Evolutionary conservation across 2,888 invertebrate genomes (phyloP).

Genomic region (Phasia obesa): DNA sequence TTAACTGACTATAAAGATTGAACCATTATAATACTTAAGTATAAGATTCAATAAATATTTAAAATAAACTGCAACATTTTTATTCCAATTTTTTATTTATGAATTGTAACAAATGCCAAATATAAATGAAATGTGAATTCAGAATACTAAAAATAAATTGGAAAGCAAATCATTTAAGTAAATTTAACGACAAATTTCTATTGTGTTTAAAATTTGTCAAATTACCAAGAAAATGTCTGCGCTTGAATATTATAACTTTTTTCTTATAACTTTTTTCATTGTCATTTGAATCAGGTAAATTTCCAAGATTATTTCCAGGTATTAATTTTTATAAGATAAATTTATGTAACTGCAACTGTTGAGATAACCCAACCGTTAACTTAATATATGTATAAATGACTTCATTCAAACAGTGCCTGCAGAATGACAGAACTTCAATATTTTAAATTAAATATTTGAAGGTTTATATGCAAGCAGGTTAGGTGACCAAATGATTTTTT

Average conservation of each 20-base stretch:
- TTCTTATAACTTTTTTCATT: constrained; percentile 24
- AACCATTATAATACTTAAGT: constrained; percentile 62
- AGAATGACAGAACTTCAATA: too few relatives aligned
- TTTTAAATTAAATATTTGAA: too few relatives aligned
- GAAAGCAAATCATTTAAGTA: constrained; percentile 52
- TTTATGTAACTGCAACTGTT: too few relatives aligned
- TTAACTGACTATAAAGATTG: constrained; percentile 70
- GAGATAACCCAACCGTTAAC: too few relatives aligned
- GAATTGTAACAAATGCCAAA: constrained; percentile 51
- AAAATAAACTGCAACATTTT: constrained; percentile 59
- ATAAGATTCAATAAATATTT: not conserved
- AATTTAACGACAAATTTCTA: constrained; percentile 48
- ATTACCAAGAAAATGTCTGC: constrained; percentile 16
- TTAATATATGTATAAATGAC: too few relatives aligned
- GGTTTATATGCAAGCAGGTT: too few relatives aligned
- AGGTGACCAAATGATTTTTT: too few relatives aligned
- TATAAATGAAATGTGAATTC: constrained; percentile 63
- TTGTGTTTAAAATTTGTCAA: constrained; percentile 59
- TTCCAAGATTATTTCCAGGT: not conserved
- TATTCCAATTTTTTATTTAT: constrained; percentile 53
- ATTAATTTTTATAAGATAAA: too few relatives aligned
- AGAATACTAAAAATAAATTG: constrained; percentile 20
- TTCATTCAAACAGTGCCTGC: too few relatives aligned
- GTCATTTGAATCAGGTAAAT: not conserved
- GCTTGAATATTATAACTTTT: too few relatives aligned